These are phyloP conservation scores for Dufourea novaeangliae DNA, from an alignment of 1,140 invertebrate species.

Conservation along the genomic window DNA sequence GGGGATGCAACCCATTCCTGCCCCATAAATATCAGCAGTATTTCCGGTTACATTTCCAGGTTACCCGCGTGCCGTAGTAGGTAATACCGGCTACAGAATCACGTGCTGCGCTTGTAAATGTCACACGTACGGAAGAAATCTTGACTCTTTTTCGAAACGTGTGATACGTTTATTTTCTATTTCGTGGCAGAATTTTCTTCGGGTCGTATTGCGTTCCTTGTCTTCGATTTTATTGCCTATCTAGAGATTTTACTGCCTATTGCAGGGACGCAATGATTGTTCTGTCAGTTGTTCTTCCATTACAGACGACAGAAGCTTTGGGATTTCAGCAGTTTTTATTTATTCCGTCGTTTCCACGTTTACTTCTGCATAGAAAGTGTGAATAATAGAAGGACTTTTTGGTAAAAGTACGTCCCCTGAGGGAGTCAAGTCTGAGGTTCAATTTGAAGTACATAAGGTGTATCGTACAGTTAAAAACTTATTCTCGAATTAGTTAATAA, in stretches of 20 bases:
- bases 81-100: not conserved
- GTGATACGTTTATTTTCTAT: conserved; percentile 8
- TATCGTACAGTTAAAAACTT: not conserved
- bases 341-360: not conserved
- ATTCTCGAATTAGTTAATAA: too few relatives aligned
- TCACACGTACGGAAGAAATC: conserved; percentile 5
- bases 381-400: too few relatives aligned
- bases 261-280: not conserved
- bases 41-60: conserved; percentile 23
- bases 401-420: too few relatives aligned
- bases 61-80: not conserved
- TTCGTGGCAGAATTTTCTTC: not conserved
- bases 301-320: not conserved
- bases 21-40: conserved; percentile 8
- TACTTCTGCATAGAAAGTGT: too few relatives aligned
- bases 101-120: not conserved
- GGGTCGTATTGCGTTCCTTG: not conserved
- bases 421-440: too few relatives aligned
- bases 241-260: too few relatives aligned
- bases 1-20: not conserved
- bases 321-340: not conserved
- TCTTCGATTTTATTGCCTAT: not conserved
- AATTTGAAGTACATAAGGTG: not conserved
- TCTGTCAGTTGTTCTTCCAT: not conserved
- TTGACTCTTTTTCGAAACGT: not conserved